Evolutionary conservation across 2,888 invertebrate species (phyloP).

Genomic region (Meloe dianella): DNA sequence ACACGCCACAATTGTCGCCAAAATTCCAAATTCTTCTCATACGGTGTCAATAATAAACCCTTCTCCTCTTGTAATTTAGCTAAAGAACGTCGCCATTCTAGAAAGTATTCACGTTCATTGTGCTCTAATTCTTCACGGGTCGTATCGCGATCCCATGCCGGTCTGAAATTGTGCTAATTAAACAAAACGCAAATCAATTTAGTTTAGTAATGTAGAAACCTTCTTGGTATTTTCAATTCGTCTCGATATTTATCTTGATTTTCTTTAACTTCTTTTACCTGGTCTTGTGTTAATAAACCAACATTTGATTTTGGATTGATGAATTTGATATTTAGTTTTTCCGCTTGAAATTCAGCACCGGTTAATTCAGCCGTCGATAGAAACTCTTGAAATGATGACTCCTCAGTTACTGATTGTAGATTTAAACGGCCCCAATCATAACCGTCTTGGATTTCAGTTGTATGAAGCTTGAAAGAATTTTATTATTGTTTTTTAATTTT

Average conservation of each 20-base stretch:
- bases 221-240: constrained; percentile 81
- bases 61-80: constrained; percentile 80
- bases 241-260: constrained; percentile 66
- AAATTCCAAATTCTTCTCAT: constrained; percentile 96
- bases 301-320: constrained; percentile 68
- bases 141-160: constrained; percentile 78
- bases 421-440: constrained; percentile 91
- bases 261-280: constrained; percentile 62
- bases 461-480: constrained; percentile 70
- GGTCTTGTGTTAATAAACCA: constrained; percentile 67
- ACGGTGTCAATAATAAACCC: constrained; percentile 88
- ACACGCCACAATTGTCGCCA: constrained; percentile 99
- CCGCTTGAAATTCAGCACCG: constrained; percentile 90
- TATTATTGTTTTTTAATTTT: not conserved
- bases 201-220: constrained; percentile 59
- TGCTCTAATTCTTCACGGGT: constrained; percentile 80
- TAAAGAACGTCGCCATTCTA: constrained; percentile 88
- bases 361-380: constrained; percentile 93
- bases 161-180: constrained; percentile 62
- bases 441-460: constrained; percentile 87
- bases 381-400: constrained; percentile 96
- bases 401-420: constrained; percentile 91
- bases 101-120: constrained; percentile 82
- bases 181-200: constrained; percentile 12
- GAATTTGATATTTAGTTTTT: constrained; percentile 84